Evolutionary conservation across 64 coral and sea anemone genomes (phyloP), one percentile per base, ranked within the genome.

Genomic region (Porites lutea): DNA sequence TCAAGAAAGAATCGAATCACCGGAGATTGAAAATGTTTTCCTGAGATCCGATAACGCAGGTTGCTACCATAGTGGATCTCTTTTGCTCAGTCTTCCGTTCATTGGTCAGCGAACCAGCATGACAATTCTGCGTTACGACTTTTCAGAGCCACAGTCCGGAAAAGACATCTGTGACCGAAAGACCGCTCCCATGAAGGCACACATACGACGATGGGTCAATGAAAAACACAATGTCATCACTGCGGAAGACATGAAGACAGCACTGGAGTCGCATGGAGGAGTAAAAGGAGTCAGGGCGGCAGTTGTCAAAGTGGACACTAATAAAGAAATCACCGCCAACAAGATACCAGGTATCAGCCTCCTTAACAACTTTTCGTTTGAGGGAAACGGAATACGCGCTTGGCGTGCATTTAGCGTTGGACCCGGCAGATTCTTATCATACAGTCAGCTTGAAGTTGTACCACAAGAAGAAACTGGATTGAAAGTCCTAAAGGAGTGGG

Each of bases 41-140:
- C 45, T 90, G 15, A 14, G 88, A 52, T 90, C 88, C 0, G 77
- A 90, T 19, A 90, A 90, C 4, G 77, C 88, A 15, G 77, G 77
- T 2, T 90, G 76, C 51, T 82, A 90, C 59, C 88, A 90, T 46
- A 90, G 79, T 27, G 88, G 72, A 4, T 75, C 88, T 15, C n/a
- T 90, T 0, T 13, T 90, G 3, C 37, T 90, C 5, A 65, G 46
- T 63, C 88, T 90, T 18, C 52, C 3, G 2, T 21, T 22, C 19
- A 69, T 86, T 11, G 82, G 62, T 46, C 45, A 66, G 52, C n/a
- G 44, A 13, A 69, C 82, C 21, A 44, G 62, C 15, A 44, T 85
- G 21, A 66, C 18, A 5, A 6, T 67, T 13, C 6, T 85, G 27
- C 59, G 82, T 49, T 71, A 71, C 21, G 65, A 91, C 89, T 74